These are phyloP conservation scores for Pachyrhynchus sulphureomaculatus DNA, from an alignment of 1,140 invertebrate species.

Conservation along the genomic window DNA sequence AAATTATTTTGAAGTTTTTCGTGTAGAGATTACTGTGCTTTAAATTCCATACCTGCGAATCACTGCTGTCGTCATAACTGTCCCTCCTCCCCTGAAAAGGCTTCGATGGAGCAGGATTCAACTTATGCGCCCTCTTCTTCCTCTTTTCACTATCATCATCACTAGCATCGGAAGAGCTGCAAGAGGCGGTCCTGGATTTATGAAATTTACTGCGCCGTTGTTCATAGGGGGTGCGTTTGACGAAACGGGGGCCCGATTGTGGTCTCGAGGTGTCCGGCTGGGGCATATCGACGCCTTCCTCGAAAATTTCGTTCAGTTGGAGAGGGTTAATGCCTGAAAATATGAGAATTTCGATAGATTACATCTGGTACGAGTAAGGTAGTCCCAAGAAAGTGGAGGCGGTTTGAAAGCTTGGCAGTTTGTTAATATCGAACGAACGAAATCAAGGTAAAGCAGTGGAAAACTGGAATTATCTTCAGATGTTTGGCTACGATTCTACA, in stretches of 20 bases:
- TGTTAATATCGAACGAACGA: too few relatives aligned
- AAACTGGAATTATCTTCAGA: too few relatives aligned
- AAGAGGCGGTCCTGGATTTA: constrained; percentile 79
- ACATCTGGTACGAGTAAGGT: too few relatives aligned
- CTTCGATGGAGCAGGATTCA: constrained; percentile 61
- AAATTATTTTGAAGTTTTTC: too few relatives aligned
- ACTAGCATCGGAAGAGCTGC: constrained; percentile 86
- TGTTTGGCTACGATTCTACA: too few relatives aligned
- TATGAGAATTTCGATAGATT: too few relatives aligned
- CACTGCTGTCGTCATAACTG: constrained; percentile 77
- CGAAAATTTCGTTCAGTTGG: constrained; percentile 71
- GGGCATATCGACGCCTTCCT: constrained; percentile 59
- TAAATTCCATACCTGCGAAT: constrained; percentile 70
- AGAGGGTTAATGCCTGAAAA: constrained; percentile 53
- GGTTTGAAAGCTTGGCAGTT: background rate
- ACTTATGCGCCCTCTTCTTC: constrained; percentile 76
- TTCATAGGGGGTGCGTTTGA: constrained; percentile 55
- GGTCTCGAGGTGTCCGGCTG: constrained; percentile 44
- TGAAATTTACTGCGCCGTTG: constrained; percentile 71
- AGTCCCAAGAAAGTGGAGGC: too few relatives aligned
- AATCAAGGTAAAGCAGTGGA: too few relatives aligned
- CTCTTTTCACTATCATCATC: constrained; percentile 85
- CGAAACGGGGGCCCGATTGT: constrained; percentile 35
- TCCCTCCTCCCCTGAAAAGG: constrained; percentile 62
- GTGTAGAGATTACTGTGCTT: too few relatives aligned